Conservation (phyloP, 2,113 vertebrate genomes). For the Sinocyclocheilus anshuiensis region DNA sequence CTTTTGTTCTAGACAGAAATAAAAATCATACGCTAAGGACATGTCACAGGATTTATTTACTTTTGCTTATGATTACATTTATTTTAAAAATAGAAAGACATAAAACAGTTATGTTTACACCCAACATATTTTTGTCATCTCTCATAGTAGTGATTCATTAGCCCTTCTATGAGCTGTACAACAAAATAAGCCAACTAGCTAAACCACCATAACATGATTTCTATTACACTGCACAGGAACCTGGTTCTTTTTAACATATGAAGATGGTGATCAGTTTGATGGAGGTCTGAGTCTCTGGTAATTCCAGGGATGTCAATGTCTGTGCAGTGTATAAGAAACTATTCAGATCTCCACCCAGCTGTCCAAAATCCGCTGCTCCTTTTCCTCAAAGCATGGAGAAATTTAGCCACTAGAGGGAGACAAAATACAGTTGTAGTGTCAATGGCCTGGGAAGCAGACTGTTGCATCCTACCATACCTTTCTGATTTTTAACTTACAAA, state of each 20-base stretch:
- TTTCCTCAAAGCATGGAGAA: conserved; percentile 60
- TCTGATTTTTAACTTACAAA: too few species aligned
- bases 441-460: neutral
- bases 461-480: too few species aligned
- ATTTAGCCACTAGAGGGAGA: conserved; percentile 68
- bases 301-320: neutral
- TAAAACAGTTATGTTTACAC: neutral
- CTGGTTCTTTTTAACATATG: neutral
- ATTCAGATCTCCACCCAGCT: neutral
- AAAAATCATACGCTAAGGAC: too few species aligned
- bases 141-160: neutral
- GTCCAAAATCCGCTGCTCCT: neutral
- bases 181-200: neutral
- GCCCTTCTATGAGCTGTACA: neutral
- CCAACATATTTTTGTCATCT: neutral
- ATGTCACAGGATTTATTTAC: neutral
- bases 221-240: too few species aligned
- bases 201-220: neutral
- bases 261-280: neutral
- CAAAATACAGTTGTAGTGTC: conserved; percentile 15
- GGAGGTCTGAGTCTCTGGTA: neutral
- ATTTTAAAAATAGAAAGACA: neutral
- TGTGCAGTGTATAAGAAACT: neutral
- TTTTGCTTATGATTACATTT: neutral
- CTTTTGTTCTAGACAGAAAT: too few species aligned